phyloP scores from a whole-genome alignment of 1,140 invertebrate species.

The Chrysopa pallens region DNA sequence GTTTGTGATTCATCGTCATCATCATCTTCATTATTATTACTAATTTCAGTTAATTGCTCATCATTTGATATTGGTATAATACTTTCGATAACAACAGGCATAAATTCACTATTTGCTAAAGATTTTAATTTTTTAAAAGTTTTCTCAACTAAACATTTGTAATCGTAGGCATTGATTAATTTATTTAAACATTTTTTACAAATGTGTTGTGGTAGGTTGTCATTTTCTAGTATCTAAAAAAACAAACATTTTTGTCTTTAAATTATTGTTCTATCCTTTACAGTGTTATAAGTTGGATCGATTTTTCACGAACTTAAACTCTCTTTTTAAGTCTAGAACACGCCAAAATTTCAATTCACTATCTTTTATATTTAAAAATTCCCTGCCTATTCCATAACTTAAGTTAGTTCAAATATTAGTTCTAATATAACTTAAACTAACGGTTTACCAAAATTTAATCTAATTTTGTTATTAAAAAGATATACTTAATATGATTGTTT shows the following conservation, averaged over 20 bases:
- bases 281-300: too few species aligned
- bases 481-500: too few species aligned
- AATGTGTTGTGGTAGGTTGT: conserved; percentile 10
- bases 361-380: too few species aligned
- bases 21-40: not conserved
- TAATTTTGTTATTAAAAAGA: too few species aligned
- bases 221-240: conserved; percentile 10
- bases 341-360: too few species aligned
- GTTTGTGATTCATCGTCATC: not conserved
- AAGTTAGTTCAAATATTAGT: too few species aligned
- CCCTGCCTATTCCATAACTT: too few species aligned
- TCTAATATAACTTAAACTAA: too few species aligned
- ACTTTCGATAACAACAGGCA: not conserved
- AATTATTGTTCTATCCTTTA: conserved; percentile 1
- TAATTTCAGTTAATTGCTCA: not conserved
- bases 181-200: conserved; percentile 12
- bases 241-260: not conserved
- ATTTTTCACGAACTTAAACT: too few species aligned
- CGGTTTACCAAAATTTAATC: too few species aligned
- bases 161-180: conserved; percentile 11
- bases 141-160: conserved; percentile 6
- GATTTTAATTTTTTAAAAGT: not conserved
- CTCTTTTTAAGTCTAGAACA: too few species aligned
- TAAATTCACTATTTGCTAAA: not conserved
- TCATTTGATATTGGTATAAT: not conserved